Conservation (phyloP, 2,113 vertebrate species). For the Martes martes region DNA sequence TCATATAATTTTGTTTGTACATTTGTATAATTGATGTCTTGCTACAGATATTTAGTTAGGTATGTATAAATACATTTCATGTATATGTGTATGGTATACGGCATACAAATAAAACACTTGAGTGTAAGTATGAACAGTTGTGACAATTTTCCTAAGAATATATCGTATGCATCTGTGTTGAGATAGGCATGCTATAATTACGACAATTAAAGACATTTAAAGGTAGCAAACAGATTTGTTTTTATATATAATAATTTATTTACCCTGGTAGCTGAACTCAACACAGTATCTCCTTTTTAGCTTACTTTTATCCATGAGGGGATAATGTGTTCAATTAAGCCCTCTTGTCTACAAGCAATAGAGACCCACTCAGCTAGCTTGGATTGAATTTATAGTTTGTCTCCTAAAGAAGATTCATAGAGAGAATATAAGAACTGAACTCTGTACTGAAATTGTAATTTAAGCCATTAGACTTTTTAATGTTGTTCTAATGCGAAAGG, state of each 20-base stretch:
- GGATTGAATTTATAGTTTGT: constrained; percentile 38
- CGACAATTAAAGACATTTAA: constrained; percentile 82
- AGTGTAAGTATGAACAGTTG: constrained; percentile 77
- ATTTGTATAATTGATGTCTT: constrained; percentile 69
- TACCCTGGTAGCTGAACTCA: constrained; percentile 73
- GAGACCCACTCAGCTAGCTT: neutral
- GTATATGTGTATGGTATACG: constrained; percentile 21
- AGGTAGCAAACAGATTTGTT: constrained; percentile 84
- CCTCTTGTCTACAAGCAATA: constrained; percentile 25
- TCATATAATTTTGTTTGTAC: constrained; percentile 63
- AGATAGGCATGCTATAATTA: constrained; percentile 78
- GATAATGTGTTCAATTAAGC: constrained; percentile 41
- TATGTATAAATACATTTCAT: constrained; percentile 76
- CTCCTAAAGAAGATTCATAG: constrained; percentile 21
- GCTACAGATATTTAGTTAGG: constrained; percentile 51
- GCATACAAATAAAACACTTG: constrained; percentile 76
- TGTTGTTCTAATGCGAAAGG: constrained; percentile 14
- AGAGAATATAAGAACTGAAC: neutral
- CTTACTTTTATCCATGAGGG: constrained; percentile 23
- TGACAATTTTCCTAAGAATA: constrained; percentile 81
- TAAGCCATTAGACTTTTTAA: constrained; percentile 5
- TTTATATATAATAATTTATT: constrained; percentile 69
- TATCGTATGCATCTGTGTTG: constrained; percentile 79
- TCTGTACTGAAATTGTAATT: constrained; percentile 21
- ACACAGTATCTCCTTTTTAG: constrained; percentile 55